Percentiles rank a stretch among this genome's conserved stretches.
phyloP scores from a whole-genome alignment of 2,797 vertebrate genomes.

The Propithecus perrieri region DNA sequence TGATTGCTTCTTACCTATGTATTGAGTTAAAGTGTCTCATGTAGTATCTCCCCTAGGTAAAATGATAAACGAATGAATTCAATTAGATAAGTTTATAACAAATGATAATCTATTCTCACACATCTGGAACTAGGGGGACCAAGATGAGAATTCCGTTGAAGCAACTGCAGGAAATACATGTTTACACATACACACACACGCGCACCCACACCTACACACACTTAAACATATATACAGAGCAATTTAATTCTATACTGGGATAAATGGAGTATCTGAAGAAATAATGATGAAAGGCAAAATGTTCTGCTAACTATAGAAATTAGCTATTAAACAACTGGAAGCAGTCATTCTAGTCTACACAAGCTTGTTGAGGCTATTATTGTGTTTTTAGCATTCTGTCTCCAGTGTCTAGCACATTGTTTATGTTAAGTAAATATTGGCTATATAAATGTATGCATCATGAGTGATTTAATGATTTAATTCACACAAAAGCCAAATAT shows the following conservation, averaged over 20 bases:
- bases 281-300: neutral
- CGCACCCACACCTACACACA: fast-evolving
- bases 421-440: slow-evolving; percentile 7
- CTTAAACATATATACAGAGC: neutral
- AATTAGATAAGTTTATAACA: neutral
- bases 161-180: neutral
- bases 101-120: neutral
- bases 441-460: neutral
- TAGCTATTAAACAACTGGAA: neutral
- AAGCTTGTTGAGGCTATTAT: neutral
- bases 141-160: neutral
- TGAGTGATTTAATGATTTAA: neutral
- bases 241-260: neutral
- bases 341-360: neutral
- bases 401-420: neutral
- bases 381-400: neutral
- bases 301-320: neutral
- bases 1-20: neutral
- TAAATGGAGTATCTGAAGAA: neutral
- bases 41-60: neutral
- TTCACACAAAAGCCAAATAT: neutral
- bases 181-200: neutral
- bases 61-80: slow-evolving; percentile 1
- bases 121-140: neutral
- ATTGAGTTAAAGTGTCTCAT: neutral